Evolutionary conservation across 92 coral and sea anemone species (phyloP).

Genomic region (Parazoanthus darwini): DNA sequence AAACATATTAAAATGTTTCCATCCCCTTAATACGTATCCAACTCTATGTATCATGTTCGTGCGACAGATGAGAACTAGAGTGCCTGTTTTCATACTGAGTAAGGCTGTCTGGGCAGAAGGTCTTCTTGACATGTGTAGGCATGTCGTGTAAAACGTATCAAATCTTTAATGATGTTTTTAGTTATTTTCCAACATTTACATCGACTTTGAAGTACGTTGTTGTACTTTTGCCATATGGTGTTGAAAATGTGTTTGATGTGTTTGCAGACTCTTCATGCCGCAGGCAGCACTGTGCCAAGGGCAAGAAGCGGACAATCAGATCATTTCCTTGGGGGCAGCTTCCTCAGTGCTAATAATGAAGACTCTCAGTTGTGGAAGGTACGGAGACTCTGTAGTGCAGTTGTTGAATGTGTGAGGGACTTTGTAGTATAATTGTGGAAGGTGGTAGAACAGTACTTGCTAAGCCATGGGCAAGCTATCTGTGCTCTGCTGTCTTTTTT

Average conservation of each 20-base stretch:
- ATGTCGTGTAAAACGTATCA: not conserved
- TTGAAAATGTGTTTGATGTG: not conserved
- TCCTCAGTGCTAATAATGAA: slow-evolving; percentile 35
- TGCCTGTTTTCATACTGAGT: no score
- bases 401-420: slow-evolving; percentile 71
- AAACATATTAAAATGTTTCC: no score
- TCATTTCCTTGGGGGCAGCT: slow-evolving; percentile 16
- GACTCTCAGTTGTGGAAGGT: slow-evolving; percentile 89
- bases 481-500: no score
- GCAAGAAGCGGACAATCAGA: not conserved
- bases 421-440: not conserved
- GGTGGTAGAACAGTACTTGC: no score
- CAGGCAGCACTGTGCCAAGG: not conserved
- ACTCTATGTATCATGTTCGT: no score
- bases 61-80: no score
- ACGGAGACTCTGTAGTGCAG: slow-evolving; percentile 47
- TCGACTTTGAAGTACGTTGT: not conserved
- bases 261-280: slow-evolving; percentile 8
- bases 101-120: no score
- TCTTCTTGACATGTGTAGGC: not conserved
- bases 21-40: no score
- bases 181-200: no score
- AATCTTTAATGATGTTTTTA: not conserved
- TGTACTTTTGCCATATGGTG: not conserved
- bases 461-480: no score